Base-by-base conservation (phyloP, 2,113 vertebrate species). In the Xyrauchen texanus region DNA sequence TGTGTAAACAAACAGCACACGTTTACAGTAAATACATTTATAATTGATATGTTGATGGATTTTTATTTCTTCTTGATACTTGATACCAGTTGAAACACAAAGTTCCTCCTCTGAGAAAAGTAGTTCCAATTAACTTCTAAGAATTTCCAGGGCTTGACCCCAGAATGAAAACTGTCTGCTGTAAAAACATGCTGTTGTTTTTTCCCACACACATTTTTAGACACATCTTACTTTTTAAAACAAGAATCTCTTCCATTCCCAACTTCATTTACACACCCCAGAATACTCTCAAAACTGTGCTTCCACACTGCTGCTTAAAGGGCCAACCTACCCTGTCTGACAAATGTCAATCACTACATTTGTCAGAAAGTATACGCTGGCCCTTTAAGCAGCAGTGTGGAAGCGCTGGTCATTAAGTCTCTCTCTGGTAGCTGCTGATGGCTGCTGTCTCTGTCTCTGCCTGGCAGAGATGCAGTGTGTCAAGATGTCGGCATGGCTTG, bases 271-370 rank as follows among this genome's bases (percentile, higher is more conserved):
- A 46, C 69, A 46, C 4, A 4, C 8, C 70, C 70, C n/a, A 46
- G 70, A 60, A 16, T 11, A 44, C 53, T 44, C 70, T 60, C 12
- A 45, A 58, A 6, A 58, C 13, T 58, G 12, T 15, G 44, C 71
- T 52, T 49, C 68, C 61, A 77, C 61, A 15, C 58, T 63, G 64
- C 63, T 74, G 55, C 57, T 63, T 61, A 46, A 61, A 81, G 73
- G 42, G 58, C 53, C 68, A 77, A 8, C 51, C 7, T 51, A 6
- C 46, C 57, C n/a, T 21, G 63, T 53, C 34, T 62, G 51, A 72
- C n/a, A 7, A 15, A 72, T 47, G n/a, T 47, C 11, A 12, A 12
- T 5, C 11, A 53, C 42, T 11, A 47, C n/a, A 47, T 72, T 15
- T 7, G n/a, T 72, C 51, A 62, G 34, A 53, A 70, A 21, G n/a